A percentile compares a stretch with the other conserved stretches of the same genome.
phyloP scores from a whole-genome alignment of 2,113 vertebrate species.

The Smithornis capensis region DNA sequence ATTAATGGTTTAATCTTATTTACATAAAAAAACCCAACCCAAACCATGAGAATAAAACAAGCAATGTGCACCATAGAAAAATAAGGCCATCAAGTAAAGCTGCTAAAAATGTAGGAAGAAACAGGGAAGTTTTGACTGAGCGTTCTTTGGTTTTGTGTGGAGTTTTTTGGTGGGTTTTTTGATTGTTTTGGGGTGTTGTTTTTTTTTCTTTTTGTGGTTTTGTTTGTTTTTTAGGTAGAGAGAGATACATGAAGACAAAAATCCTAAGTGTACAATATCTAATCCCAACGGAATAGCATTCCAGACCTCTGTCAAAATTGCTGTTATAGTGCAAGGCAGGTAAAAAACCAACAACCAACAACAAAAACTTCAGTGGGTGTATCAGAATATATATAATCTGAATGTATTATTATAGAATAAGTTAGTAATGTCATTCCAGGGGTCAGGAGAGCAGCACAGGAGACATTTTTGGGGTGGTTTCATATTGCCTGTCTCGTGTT shows the following conservation, averaged over 20 bases:
- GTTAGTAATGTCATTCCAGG: neutral
- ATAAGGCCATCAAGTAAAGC: neutral
- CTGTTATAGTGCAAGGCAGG: neutral
- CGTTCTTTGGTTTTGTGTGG: neutral
- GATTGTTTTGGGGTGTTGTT: no score
- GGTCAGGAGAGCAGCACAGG: neutral
- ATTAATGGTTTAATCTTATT: neutral
- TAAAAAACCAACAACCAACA: neutral
- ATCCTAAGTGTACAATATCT: neutral
- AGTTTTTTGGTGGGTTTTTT: no score
- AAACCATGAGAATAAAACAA: neutral
- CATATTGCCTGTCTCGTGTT: neutral
- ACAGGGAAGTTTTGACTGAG: neutral
- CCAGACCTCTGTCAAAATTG: neutral
- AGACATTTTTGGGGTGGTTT: neutral
- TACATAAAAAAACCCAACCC: neutral
- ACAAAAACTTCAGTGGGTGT: neutral
- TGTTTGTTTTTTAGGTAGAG: neutral
- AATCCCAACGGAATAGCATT: neutral
- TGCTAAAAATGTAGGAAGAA: neutral
- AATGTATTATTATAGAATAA: neutral
- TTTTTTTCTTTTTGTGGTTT: neutral
- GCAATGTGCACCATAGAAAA: neutral
- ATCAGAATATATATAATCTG: neutral
- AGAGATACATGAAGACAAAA: neutral